Conservation (phyloP, 2,797 vertebrate genomes). For the Urocyon cinereoargenteus region DNA sequence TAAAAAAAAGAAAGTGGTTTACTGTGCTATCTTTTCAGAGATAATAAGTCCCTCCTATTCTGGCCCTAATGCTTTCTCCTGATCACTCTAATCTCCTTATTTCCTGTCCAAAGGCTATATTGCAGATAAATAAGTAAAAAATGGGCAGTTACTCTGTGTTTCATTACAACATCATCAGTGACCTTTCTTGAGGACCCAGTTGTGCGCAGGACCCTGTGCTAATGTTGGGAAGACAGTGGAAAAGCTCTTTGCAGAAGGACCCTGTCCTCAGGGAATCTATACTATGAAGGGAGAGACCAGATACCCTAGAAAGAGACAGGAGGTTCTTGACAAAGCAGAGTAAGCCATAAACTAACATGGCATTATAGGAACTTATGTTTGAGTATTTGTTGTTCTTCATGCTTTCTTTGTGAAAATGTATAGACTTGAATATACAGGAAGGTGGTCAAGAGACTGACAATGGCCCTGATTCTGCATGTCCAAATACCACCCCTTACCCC, state of each 20-base stretch:
- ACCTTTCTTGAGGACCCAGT: not conserved
- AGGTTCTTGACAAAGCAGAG: not conserved
- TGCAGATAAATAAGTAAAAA: conserved; percentile 12
- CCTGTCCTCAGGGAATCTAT: not conserved
- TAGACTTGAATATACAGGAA: not conserved
- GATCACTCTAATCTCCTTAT: conserved; percentile 21
- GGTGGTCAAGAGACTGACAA: not conserved
- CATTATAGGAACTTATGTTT: not conserved
- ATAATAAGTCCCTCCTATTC: conserved; percentile 39
- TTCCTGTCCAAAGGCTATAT: conserved; percentile 10
- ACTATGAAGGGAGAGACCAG: not conserved
- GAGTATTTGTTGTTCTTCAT: conserved; percentile 5
- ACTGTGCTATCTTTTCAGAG: conserved; percentile 32
- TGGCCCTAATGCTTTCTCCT: not conserved
- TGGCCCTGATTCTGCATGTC: not conserved
- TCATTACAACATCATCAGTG: not conserved
- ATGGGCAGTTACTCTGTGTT: not conserved
- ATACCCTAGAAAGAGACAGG: not conserved
- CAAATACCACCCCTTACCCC: not conserved
- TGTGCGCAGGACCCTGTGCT: not conserved
- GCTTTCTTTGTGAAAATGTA: conserved; percentile 19
- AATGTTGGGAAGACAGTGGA: not conserved
- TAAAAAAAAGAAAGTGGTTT: not conserved
- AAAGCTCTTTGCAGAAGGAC: conserved; percentile 1
- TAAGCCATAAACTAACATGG: not conserved